Evolutionary conservation across 1,140 invertebrate species (phyloP).

Genomic region (Drosophila kepulauana): DNA sequence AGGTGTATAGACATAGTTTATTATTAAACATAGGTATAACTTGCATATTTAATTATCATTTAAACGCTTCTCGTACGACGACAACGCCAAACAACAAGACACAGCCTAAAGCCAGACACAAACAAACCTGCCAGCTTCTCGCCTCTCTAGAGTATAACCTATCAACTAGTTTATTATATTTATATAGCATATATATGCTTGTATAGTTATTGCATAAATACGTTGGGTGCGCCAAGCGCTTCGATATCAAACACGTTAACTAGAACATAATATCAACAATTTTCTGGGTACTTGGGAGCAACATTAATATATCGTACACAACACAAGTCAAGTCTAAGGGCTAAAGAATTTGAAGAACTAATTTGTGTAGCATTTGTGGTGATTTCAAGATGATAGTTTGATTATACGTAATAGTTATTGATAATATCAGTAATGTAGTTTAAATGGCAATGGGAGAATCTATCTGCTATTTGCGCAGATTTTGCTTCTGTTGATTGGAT

Average conservation of each 20-base stretch:
- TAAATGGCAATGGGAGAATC: constrained; percentile 45
- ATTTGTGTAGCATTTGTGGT: constrained; percentile 44
- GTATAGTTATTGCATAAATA: constrained; percentile 38
- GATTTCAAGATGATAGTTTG: constrained; percentile 13
- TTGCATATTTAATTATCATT: constrained; percentile 65
- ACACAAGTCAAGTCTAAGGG: constrained; percentile 31
- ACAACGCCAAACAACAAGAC: constrained; percentile 80
- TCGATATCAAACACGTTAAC: constrained; percentile 62
- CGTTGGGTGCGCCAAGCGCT: constrained; percentile 53
- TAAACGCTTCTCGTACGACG: constrained; percentile 69
- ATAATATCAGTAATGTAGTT: constrained; percentile 42
- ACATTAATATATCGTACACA: background rate
- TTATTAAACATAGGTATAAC: constrained; percentile 53
- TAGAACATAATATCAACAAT: constrained; percentile 79
- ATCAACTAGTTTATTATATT: constrained; percentile 51
- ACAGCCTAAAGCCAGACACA: constrained; percentile 79
- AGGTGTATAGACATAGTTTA: constrained; percentile 51
- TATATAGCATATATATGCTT: constrained; percentile 28
- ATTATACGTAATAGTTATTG: constrained; percentile 17
- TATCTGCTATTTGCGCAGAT: constrained; percentile 75
- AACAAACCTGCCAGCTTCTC: constrained; percentile 72
- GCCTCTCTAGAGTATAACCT: constrained; percentile 61
- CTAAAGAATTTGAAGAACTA: constrained; percentile 41
- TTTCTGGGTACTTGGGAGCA: constrained; percentile 40
- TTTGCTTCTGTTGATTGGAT: constrained; percentile 83